Base-by-base conservation (phyloP, 2,797 vertebrate genomes). In the Poecile montanus region DNA sequence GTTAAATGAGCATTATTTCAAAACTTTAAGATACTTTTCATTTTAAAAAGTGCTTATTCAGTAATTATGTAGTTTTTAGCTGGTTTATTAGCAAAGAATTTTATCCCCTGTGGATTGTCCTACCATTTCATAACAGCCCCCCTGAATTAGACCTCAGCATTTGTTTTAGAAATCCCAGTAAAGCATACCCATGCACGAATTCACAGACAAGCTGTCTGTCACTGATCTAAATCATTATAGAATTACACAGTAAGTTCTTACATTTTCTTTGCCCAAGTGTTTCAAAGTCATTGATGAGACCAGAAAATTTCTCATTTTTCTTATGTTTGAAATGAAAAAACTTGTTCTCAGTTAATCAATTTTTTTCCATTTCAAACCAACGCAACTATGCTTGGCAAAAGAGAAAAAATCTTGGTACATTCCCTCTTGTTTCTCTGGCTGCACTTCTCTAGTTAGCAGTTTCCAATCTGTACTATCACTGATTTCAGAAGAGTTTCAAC, bases 1-100 rank as follows among this genome's bases (percentile, higher is more conserved):
- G 96, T 93, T 95, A 97, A 98, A 96, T 91, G 89, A 96, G 96
- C 96, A 97, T 97, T 95, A 97, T 96, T 98, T 95, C 80, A 91
- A 97, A 97, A 97, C 94, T 94, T 95, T 96, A 95, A 95, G 96
- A 89, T 95, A 96, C 76, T 96, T 97, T 93, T 85, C 72, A 78
- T 88, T 71, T 44, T 62, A 18, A 75, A 97, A 96, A 94, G 94
- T 93, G 91, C 97, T 97, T 97, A 97, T 94, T 97, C 95, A 96
- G 94, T 96, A 96, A 97, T 97, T 97, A 97, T 77, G 72, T 92
- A 34, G 44, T 34, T 94, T 97, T 98, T 96, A 97, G 97, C 89
- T 94, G 93, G 93, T 94, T 97, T 94, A 94, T 91, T 73, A 95
- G 76, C 73, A 57, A 89, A 93, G 40, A 92, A 83, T 96, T 93